Evolutionary conservation across 1,140 invertebrate species (phyloP).

Genomic region (Danaus melanippus): DNA sequence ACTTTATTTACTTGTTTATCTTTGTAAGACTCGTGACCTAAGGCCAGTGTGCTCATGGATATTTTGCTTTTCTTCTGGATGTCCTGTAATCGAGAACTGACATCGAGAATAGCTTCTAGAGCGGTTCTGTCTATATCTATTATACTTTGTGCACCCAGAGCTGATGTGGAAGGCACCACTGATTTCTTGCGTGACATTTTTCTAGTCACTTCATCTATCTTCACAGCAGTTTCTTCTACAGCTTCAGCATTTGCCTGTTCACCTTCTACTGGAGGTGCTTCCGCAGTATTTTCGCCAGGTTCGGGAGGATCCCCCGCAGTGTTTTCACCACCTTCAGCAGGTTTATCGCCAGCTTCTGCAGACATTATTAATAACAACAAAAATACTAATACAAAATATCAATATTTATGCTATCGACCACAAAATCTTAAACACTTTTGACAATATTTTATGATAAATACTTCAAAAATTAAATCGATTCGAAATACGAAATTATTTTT

Average conservation of each 20-base stretch:
- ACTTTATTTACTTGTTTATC: slow-evolving; percentile 61
- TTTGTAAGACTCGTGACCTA: slow-evolving; percentile 61
- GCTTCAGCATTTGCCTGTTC: slow-evolving; percentile 25
- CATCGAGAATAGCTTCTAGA: slow-evolving; percentile 58
- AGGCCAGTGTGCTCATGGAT: slow-evolving; percentile 54
- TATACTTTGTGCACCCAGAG: slow-evolving; percentile 18
- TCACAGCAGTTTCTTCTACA: slow-evolving; percentile 32
- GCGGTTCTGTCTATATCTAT: slow-evolving; percentile 52
- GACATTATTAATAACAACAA: slow-evolving; percentile 23
- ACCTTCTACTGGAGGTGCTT: slow-evolving; percentile 14
- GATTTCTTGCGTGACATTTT: slow-evolving; percentile 31
- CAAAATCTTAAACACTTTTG: background rate
- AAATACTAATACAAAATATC: slow-evolving; percentile 10
- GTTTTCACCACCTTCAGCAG: slow-evolving; percentile 19
- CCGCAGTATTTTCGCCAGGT: slow-evolving; percentile 16
- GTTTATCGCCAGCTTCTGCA: slow-evolving; percentile 25
- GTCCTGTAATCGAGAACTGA: slow-evolving; percentile 46
- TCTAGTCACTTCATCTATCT: slow-evolving; percentile 32
- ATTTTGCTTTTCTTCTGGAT: slow-evolving; percentile 57
- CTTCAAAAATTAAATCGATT: slow-evolving; percentile 9
- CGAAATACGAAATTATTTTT: too few species aligned
- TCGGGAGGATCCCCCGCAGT: slow-evolving; percentile 13
- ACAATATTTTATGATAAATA: slow-evolving; percentile 1
- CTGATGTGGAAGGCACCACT: slow-evolving; percentile 12
- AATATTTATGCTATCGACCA: slow-evolving; percentile 8